Base-by-base conservation (phyloP, 2,888 invertebrate genomes). In the Dendrolimus houi region DNA sequence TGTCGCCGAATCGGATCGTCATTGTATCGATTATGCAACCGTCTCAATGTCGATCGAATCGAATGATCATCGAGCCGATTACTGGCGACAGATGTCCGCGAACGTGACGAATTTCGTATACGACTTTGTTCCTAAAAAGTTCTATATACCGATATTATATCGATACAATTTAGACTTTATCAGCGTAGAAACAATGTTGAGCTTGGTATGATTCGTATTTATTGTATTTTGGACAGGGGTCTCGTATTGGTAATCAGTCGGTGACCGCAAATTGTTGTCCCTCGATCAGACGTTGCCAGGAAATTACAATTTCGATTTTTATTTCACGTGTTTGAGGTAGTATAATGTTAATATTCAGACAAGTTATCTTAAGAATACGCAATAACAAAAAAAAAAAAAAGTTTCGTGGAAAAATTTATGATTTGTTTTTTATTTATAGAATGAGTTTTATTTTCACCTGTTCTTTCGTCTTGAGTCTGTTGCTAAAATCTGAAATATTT, bases 211-310 rank as follows among this genome's bases (percentile, higher is more conserved):
- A 54, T 54, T 47, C 17, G 55, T 52, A 63, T 64, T 65, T 66
- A 64, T 71, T 65, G 68, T 77, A 67, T 81, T 83, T 80, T 75
- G 77, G 77, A 72, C 74, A 47, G 70, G 75, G 77, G 76, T 69
- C 74, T 76, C 69, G 76, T 85, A 83, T 84, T 81, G 82, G 87
- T 89, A 89, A 89, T 89, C 86, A 90, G 85, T 72, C 80, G 83
- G 86, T 86, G 85, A 90, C 89, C 89, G 87, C 89, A 90, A 89
- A 89, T 89, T 85, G 88, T 89, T 87, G 89, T 89, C 88, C 88
- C 87, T 87, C 87, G 83, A 87, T 83, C 85, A 79, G 84, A 81
- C 84, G 84, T 78, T 82, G 88, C 81, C 85, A 85, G 88, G 85
- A 88, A 89, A 89, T 88, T 87, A 89, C 86, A 80, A 85, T 84